Evolutionary conservation across 2,888 invertebrate species (phyloP), one percentile per base, ranked within the genome.

Genomic region (Drosophila algonquin): DNA sequence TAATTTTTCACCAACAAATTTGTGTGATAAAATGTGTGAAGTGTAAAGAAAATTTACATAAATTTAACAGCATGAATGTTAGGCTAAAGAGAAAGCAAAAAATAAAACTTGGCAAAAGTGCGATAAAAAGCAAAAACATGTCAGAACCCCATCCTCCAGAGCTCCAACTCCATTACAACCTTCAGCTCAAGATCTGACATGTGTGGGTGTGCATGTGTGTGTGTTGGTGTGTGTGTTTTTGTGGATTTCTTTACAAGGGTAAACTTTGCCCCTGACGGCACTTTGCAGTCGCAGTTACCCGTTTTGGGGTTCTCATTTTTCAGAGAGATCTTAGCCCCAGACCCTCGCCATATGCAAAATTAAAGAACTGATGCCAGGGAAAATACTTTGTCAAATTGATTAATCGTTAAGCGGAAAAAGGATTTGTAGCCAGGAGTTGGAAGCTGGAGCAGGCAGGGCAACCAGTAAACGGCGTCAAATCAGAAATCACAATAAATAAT

Each of bases 401-500:
- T 89, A 85, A 85, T 85, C 82, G 77, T 64, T 48, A 51, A 27
- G 53, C 48, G 73, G 63, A 61, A 40, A 40, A 40, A 40, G 40
- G 12, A 12, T 40, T 35, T 40, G 14, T 14, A 40, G 14, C 40
- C 2, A 40, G 40, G 58, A 55, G 35, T 12, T 50, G 30, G 46
- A 35, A 27, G 35, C 12, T 3, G 48, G 12, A 48, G 7, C 12
- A 14, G 21, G 21, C 56, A 14, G n/a, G 46, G 32, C 46, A 65
- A 2, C 57, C 65, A 65, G 79, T 80, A 83, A 83, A 76, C 74
- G 76, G 76, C 79, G 69, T 86, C 87, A 88, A 84, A 88, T 87
- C 82, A 85, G 77, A 85, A 82, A 81, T 84, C 89, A 83, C 89
- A 87, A 88, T 83, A 88, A 88, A 76, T 79, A 83, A 83, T 74